Evolutionary conservation across 2,888 invertebrate genomes (phyloP).

Genomic region (Rotaria macrura): DNA sequence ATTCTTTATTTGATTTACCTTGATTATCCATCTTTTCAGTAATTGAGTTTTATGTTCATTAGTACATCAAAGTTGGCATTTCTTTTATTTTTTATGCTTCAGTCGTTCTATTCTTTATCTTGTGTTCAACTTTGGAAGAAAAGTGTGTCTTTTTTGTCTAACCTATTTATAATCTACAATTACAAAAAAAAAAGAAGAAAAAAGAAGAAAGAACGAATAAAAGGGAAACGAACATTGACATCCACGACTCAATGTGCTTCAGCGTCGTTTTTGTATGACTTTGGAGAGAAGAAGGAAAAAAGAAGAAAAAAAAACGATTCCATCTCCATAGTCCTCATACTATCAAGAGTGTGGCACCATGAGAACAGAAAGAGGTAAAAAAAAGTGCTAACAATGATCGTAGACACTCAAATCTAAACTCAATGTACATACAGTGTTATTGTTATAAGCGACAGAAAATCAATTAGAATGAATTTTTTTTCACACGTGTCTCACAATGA

Average conservation of each 20-base stretch:
- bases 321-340: not conserved
- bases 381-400: not conserved
- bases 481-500: conserved; percentile 12
- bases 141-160: not conserved
- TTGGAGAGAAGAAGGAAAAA: not conserved
- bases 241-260: not conserved
- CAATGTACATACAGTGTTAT: not conserved
- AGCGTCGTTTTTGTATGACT: not conserved
- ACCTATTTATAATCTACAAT: not conserved
- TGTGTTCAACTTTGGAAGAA: not conserved
- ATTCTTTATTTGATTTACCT: not conserved
- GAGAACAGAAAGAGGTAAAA: not conserved
- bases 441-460: not conserved
- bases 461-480: not conserved
- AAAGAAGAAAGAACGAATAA: not conserved
- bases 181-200: not conserved
- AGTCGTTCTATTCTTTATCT: not conserved
- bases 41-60: not conserved
- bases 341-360: not conserved
- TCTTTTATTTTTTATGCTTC: not conserved
- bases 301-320: not conserved
- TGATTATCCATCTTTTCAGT: not conserved
- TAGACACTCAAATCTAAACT: not conserved
- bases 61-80: not conserved
- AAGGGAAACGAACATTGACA: not conserved